Evolutionary conservation across 2,888 invertebrate species (phyloP).

Genomic region (Scaptomyza tumidula): DNA sequence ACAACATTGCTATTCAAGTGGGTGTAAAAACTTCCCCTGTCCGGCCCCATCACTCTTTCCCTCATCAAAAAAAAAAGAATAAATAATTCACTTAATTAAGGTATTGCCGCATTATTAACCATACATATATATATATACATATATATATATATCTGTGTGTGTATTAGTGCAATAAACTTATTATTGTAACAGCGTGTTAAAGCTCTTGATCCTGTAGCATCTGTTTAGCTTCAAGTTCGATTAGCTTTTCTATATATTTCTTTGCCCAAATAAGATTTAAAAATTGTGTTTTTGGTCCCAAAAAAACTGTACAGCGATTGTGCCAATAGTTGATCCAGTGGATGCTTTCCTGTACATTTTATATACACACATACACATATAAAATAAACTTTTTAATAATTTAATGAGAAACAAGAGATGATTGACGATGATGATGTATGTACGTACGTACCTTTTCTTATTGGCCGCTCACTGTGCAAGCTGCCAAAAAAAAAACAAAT

Average conservation of each 20-base stretch:
- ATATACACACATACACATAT: constrained; percentile 37
- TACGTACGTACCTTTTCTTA: constrained; percentile 40
- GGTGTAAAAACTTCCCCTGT: constrained; percentile 9
- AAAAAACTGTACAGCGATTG: constrained; percentile 59
- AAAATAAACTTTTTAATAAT: constrained; percentile 32
- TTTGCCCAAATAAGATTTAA: constrained; percentile 39
- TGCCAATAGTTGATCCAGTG: constrained; percentile 39
- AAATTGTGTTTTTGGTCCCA: constrained; percentile 12
- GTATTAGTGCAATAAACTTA: constrained; percentile 16
- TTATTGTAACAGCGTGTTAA: constrained; percentile 46
- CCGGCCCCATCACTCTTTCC: background rate
- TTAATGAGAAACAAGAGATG: constrained; percentile 8
- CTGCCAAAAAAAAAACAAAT: constrained; percentile 4
- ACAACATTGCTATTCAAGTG: constrained; percentile 33
- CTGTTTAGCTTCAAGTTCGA: constrained; percentile 29
- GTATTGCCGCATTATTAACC: constrained; percentile 45
- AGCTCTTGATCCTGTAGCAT: constrained; percentile 46
- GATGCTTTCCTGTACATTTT: constrained; percentile 64
- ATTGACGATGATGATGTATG: constrained; percentile 20
- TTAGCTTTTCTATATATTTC: constrained; percentile 6
- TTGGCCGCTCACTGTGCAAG: constrained; percentile 55
- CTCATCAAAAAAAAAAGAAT: background rate
- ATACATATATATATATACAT: background rate
- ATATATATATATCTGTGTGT: constrained; percentile 4
- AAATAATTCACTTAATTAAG: constrained; percentile 42